Base-by-base conservation (phyloP, 2,888 invertebrate species). In the Tenthredo mesomela region DNA sequence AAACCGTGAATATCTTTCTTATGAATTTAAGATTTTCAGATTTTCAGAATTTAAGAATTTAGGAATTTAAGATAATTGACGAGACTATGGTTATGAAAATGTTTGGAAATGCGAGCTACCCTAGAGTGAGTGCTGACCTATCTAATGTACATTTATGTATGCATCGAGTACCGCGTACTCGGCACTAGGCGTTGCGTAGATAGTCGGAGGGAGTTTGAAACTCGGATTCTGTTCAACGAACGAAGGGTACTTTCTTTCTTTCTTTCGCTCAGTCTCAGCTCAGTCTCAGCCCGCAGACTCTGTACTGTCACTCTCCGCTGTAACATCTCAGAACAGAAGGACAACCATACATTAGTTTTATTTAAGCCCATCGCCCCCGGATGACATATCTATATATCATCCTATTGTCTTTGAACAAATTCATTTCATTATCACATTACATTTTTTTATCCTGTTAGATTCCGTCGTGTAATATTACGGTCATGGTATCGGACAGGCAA, bases 251-350 rank as follows among this genome's bases (percentile, higher is more conserved):
- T 82, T 82, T 92, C 92, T 92, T 92, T 93, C 92, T 91, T 93
- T 93, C 91, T 92, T 93, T 93, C 92, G 90, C 91, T 92, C 93
- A 93, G 92, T 93, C 93, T 91, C 93, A 92, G 93, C 91, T 93
- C 92, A 93, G 93, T 92, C 91, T 93, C 92, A 93, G 93, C 92
- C 93, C 93, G 93, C 92, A 92, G 93, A 92, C 92, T 93, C 92
- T 93, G 93, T 93, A 93, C 92, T 92, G 92, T 93, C 93, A 92
- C 92, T 91, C 92, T 91, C 92, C 91, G 91, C 94, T 94, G 94
- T 93, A 94, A 94, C 94, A 94, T 93, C 94, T 94, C 94, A 94
- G 94, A 94, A 94, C 94, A 94, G 93, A 93, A 94, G 93, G 93
- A 93, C 93, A 93, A 93, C 92, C 92, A 93, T 92, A 93, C 91